A percentile compares a stretch with the other conserved stretches of the same genome.
These are phyloP conservation scores for Caranx ignobilis DNA, from an alignment of 2,113 vertebrate species.

Conservation along the genomic window DNA sequence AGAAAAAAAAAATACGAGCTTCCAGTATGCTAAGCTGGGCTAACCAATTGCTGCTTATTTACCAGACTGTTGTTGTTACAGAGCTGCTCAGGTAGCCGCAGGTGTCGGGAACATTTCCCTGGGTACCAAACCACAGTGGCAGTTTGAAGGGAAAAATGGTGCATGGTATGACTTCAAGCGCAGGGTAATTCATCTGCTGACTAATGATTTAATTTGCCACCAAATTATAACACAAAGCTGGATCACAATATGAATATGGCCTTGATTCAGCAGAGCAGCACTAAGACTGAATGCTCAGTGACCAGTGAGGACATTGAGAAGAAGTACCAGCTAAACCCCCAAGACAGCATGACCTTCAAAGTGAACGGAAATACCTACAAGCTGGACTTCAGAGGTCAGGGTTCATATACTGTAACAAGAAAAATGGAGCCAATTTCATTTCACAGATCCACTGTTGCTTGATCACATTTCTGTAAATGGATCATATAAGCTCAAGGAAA, in stretches of 20 bases:
- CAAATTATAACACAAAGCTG: not conserved
- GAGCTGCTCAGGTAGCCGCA: not conserved
- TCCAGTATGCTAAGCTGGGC: too few species aligned
- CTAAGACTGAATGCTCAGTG: slow-evolving; percentile 50
- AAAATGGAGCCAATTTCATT: not conserved
- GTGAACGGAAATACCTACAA: slow-evolving; percentile 48
- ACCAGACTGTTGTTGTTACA: slow-evolving; percentile 6
- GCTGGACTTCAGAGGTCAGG: slow-evolving; percentile 75
- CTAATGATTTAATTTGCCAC: not conserved
- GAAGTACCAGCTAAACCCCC: slow-evolving; percentile 59
- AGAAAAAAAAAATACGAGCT: too few species aligned
- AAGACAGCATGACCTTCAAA: slow-evolving; percentile 41
- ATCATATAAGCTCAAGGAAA: not conserved
- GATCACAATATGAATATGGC: not conserved
- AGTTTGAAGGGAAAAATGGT: slow-evolving; percentile 69
- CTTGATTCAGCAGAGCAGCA: slow-evolving; percentile 17
- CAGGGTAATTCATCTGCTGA: slow-evolving; percentile 42
- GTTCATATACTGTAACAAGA: not conserved
- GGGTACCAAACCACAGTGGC: slow-evolving; percentile 60
- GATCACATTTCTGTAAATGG: not conserved
- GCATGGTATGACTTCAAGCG: slow-evolving; percentile 68
- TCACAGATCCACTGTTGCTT: not conserved
- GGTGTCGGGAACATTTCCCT: rapidly evolving
- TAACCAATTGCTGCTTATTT: not conserved
- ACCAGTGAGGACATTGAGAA: slow-evolving; percentile 72